These are phyloP conservation scores for Cosmorhoe ocellata DNA, from an alignment of 2,888 invertebrate genomes.

Conservation along the genomic window DNA sequence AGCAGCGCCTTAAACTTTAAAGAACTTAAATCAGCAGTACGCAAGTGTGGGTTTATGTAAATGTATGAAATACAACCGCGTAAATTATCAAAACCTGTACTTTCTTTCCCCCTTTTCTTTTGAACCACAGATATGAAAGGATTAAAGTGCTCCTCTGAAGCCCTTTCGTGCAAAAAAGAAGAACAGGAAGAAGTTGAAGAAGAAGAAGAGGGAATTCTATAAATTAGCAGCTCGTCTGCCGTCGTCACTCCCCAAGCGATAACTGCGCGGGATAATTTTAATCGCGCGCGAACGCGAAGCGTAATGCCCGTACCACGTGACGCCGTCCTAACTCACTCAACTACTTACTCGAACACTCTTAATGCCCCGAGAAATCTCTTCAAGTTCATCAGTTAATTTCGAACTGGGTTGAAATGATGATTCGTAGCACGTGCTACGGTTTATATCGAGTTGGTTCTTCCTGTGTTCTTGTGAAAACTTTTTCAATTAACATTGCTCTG, in stretches of 20 bases:
- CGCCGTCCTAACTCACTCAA: slow-evolving; percentile 61
- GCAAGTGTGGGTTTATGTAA: too few species aligned
- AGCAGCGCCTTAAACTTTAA: too few species aligned
- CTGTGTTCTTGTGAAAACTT: background rate
- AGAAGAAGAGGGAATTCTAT: slow-evolving; percentile 2
- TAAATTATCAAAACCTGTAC: too few species aligned
- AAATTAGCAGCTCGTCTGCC: slow-evolving; percentile 36
- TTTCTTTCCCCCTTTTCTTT: too few species aligned
- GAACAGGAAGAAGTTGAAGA: too few species aligned
- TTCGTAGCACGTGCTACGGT: slow-evolving; percentile 34
- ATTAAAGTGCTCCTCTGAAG: too few species aligned
- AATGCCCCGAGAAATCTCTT: slow-evolving; percentile 50
- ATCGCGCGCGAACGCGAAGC: slow-evolving; percentile 73
- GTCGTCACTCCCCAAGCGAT: slow-evolving; percentile 71
- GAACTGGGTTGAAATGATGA: slow-evolving; percentile 31
- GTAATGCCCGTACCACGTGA: slow-evolving; percentile 71
- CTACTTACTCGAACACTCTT: slow-evolving; percentile 50
- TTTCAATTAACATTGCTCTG: background rate
- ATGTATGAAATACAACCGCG: too few species aligned
- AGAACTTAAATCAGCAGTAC: too few species aligned
- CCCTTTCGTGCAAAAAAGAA: too few species aligned
- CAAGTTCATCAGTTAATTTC: slow-evolving; percentile 57
- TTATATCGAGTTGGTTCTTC: slow-evolving; percentile 15
- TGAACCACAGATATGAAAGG: too few species aligned
- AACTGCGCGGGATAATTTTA: slow-evolving; percentile 79